Evolutionary conservation across 2,113 vertebrate genomes (phyloP).

Genomic region (Astatoreochromis straeleni): DNA sequence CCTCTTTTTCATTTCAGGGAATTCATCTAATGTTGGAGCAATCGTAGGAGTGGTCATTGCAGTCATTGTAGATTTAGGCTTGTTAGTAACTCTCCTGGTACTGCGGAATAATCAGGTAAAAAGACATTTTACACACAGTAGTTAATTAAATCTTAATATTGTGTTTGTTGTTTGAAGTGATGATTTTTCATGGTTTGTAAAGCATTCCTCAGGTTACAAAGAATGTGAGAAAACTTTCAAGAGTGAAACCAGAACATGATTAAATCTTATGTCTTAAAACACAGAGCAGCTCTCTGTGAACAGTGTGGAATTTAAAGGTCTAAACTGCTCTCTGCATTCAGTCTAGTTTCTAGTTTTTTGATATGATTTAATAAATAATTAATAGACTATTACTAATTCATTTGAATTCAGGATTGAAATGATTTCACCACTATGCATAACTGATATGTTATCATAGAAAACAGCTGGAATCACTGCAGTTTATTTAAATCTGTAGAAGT

Average conservation of each 20-base stretch:
- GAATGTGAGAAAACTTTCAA: neutral
- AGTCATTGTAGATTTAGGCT: neutral
- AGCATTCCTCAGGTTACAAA: neutral
- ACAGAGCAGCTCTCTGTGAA: neutral
- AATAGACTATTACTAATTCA: neutral
- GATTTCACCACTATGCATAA: neutral
- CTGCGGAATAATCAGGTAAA: neutral
- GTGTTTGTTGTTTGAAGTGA: neutral
- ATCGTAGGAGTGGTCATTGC: neutral
- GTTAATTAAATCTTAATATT: fast-evolving
- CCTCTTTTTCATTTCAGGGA: neutral
- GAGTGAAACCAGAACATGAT: neutral
- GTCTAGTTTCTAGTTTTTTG: neutral
- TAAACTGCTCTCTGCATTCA: fast-evolving
- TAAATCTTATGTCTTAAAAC: neutral
- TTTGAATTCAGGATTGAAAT: neutral
- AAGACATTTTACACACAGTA: neutral
- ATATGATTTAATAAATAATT: neutral
- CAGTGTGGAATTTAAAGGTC: neutral
- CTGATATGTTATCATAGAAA: neutral
- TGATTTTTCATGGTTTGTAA: neutral
- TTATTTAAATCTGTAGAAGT: neutral
- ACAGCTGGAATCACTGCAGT: neutral
- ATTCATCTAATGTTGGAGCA: neutral
- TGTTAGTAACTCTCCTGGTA: neutral